These are phyloP conservation scores for Cygnus buccinator DNA, from an alignment of 2,113 vertebrate species.

Conservation along the genomic window DNA sequence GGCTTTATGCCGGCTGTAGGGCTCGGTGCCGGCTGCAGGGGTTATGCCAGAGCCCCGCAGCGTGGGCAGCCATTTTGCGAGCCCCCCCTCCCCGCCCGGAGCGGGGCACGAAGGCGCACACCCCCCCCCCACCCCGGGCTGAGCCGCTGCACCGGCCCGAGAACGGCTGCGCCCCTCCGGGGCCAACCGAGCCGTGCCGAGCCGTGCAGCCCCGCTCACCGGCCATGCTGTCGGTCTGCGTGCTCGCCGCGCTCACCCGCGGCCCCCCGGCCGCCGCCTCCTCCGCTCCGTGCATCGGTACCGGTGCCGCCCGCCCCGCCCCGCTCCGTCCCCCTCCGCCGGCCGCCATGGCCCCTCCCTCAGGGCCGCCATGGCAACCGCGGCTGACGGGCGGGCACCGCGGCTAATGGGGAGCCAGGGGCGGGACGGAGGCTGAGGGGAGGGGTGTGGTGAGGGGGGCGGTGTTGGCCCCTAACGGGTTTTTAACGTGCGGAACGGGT, in stretches of 20 bases:
- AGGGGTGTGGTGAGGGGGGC: rapidly evolving
- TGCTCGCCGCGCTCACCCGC: conserved; percentile 59
- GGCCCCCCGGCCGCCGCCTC: neutral
- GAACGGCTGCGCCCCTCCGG: too few relatives aligned
- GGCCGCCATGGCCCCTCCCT: neutral
- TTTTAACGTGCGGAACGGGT: rapidly evolving
- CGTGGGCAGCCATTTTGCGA: too few relatives aligned
- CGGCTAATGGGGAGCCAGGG: neutral
- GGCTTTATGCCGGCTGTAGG: too few relatives aligned
- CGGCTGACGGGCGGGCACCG: neutral
- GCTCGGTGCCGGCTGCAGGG: too few relatives aligned
- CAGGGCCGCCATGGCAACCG: neutral
- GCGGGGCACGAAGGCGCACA: too few relatives aligned
- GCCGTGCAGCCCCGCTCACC: conserved; percentile 57
- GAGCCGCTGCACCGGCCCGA: too few relatives aligned
- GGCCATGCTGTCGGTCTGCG: conserved; percentile 77
- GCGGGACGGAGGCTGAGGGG: neutral
- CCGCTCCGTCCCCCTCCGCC: neutral
- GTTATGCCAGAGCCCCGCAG: too few relatives aligned
- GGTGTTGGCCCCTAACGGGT: rapidly evolving
- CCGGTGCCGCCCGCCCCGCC: too few relatives aligned
- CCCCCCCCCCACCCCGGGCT: too few relatives aligned
- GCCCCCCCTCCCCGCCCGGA: too few relatives aligned
- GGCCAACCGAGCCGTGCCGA: too few relatives aligned
- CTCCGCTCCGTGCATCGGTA: conserved; percentile 50